These are phyloP conservation scores for Pelusios castaneus DNA, from an alignment of 2,113 vertebrate genomes.

Conservation along the genomic window DNA sequence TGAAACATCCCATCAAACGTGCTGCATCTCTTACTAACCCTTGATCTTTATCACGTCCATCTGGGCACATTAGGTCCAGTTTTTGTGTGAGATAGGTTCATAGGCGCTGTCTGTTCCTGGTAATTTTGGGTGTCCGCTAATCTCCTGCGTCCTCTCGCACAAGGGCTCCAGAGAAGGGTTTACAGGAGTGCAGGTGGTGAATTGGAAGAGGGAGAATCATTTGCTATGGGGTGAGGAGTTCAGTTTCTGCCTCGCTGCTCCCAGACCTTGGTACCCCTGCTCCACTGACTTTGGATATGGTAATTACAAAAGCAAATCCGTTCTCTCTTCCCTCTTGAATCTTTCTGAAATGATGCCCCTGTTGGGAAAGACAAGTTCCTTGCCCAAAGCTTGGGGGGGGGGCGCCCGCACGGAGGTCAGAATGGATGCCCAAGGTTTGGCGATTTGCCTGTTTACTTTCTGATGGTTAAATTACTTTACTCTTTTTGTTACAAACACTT, in stretches of 20 bases:
- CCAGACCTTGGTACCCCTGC: no score
- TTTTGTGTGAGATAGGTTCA: not conserved
- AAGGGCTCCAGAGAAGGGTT: not conserved
- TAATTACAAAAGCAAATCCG: no score
- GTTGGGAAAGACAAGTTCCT: not conserved
- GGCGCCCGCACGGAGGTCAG: not conserved
- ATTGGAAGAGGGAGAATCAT: not conserved
- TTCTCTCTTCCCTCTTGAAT: no score
- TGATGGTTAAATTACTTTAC: not conserved
- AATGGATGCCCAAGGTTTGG: not conserved
- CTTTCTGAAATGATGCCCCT: no score
- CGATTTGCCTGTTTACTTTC: not conserved
- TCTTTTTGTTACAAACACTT: not conserved
- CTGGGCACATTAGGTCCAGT: not conserved
- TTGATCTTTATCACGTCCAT: not conserved
- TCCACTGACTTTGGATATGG: no score
- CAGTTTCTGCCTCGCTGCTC: not conserved
- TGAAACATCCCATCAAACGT: not conserved
- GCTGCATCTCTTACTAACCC: not conserved
- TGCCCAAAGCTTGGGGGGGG: not conserved
- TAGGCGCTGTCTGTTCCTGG: not conserved
- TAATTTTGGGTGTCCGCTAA: not conserved
- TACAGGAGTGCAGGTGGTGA: not conserved
- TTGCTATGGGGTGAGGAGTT: not conserved
- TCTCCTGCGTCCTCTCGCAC: not conserved